Evolutionary conservation across 1,140 invertebrate species (phyloP), one percentile per base, ranked within the genome.

Genomic region (Vanessa atalanta): DNA sequence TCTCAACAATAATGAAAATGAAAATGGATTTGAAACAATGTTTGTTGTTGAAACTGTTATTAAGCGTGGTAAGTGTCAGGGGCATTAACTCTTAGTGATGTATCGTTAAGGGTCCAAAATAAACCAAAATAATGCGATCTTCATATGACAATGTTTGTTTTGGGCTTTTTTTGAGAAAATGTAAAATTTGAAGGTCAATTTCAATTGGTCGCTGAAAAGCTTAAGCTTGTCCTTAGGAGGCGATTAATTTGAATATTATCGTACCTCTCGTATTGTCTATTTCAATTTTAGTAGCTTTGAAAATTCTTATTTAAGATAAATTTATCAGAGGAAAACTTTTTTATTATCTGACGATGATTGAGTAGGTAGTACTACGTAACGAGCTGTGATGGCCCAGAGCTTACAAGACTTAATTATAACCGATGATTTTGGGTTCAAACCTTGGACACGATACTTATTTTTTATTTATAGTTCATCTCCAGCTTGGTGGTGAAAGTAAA

Each of bases 1-100:
- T 72, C 37, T 50, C 51, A 47, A 70, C 71, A 65, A 73, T 69
- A 76, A 69, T 77, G 75, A 70, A 77, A 77, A 70, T 73, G 60
- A 43, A 76, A 76, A 72, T 57, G 70, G 72, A 65, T 73, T 65
- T 75, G 51, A 81, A 78, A 75, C 77, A 78, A 70, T 77, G 70
- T 70, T 79, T 80, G 72, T 61, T 74, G 65, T 66, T 72, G 65
- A 76, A 85, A 79, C 76, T 83, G 77, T 72, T 72, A 67, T 61
- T 60, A 66, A 72, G 71, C 64, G 61, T 53, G 51, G 65, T 66
- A 66, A 50, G 61, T 23, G 57, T 70, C 68, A 70, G 68, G 14
- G 55, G 48, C 68, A 70, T 70, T 70, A 70, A 69, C 67, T 69
- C 55, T 63, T 63, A 60, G 68, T 70, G 68, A 70, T 70, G 55